Base-by-base conservation (phyloP, 2,797 vertebrate species). In the Eulemur coronatus region DNA sequence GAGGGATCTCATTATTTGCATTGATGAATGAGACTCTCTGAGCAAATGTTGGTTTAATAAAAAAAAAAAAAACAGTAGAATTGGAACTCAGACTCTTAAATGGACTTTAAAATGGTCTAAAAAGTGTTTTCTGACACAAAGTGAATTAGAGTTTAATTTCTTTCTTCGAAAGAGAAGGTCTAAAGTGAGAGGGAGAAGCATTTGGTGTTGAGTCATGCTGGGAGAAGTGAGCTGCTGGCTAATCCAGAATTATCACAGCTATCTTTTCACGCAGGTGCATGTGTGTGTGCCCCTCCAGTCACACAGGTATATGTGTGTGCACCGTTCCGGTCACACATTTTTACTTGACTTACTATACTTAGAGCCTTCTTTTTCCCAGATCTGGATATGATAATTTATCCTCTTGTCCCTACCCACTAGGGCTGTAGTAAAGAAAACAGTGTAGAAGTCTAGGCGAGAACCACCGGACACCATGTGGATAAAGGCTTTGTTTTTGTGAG, bases 31-130 rank as follows among this genome's bases (percentile, higher is more conserved):
- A 86, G 69, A 50, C 35, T 33, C 15, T 94, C 84, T 38, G 88
- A 95, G 61, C 95, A 89, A 94, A 85, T 92, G 59, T 67, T 91
- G 65, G 48, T 52, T 92, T 93, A 86, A 57, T 57, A 57, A 57
- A 57, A 93, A 76, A 20, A 57, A 73, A 38, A 73, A 69, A 92
- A 38, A 59, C 26, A 72, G 20, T 26, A 79, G 84, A 93, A 89
- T 61, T 38, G 30, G 48, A 76, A 61, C 67, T 41, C 26, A 41
- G 72, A 84, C 41, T 88, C 94, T 81, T 82, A 94, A 86, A 55
- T 70, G 38, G 52, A 84, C 35, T 86, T 90, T 82, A 41, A 72
- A 92, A 41, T 84, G 8, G 17, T 46, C 55, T 82, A 22, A 84
- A 87, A 38, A 48, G 30, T 79, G 17, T 82, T 92, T 96, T 82